Percentiles rank a stretch among this genome's conserved stretches.
These are phyloP conservation scores for Kryptolebias marmoratus DNA, from an alignment of 2,113 vertebrate species.

Conservation along the genomic window DNA sequence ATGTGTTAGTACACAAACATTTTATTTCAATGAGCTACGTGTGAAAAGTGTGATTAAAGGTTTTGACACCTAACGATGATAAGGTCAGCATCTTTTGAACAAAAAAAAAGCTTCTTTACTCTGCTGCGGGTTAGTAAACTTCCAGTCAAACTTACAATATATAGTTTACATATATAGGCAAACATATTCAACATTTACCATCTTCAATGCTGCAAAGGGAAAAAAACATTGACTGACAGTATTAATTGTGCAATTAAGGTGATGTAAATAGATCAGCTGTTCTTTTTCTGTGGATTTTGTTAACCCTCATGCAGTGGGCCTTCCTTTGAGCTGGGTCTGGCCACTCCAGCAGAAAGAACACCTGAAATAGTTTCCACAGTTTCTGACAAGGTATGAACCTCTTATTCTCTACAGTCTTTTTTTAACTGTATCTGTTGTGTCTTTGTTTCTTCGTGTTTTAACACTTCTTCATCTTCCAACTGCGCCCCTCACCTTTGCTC, in stretches of 20 bases:
- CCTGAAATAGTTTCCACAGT: constrained; percentile 19
- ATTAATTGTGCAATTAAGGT: constrained; percentile 31
- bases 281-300: constrained; percentile 17
- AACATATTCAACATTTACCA: constrained; percentile 7
- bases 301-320: not conserved
- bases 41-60: not conserved
- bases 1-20: too few species aligned
- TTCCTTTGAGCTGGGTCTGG: constrained; percentile 7
- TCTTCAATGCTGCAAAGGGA: constrained; percentile 18
- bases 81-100: not conserved
- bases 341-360: not conserved
- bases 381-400: constrained; percentile 1
- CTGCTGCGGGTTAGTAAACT: not conserved
- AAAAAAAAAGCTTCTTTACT: not conserved
- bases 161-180: not conserved
- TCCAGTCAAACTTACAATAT: not conserved
- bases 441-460: constrained; percentile 7
- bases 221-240: constrained; percentile 33
- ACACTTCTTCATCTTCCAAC: constrained; percentile 18
- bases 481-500: constrained; percentile 17
- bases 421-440: not conserved
- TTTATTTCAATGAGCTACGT: too few species aligned
- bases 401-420: not conserved
- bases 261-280: constrained; percentile 32
- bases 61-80: not conserved